Percentiles rank a stretch among this genome's conserved stretches.
Evolutionary conservation across 2,113 vertebrate species (phyloP).

Genomic region (Chionodraco myersi): DNA sequence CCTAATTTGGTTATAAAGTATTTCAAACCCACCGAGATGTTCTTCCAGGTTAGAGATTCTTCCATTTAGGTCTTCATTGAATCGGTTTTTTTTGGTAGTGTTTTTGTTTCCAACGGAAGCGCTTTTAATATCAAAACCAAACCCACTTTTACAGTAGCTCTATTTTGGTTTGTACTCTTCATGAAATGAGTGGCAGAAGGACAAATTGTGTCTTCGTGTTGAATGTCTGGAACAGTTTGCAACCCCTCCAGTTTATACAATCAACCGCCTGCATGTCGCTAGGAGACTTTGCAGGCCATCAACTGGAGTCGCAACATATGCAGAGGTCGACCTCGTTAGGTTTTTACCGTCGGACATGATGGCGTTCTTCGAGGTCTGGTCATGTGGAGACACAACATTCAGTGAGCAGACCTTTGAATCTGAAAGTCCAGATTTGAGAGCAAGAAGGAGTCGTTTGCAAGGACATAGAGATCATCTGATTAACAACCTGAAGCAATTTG

Average conservation of each 20-base stretch:
- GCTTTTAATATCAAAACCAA: slow-evolving; percentile 61
- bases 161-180: slow-evolving; percentile 61
- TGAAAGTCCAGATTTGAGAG: slow-evolving; percentile 15
- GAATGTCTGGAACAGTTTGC: slow-evolving; percentile 74
- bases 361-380: neutral
- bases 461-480: neutral
- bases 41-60: slow-evolving; percentile 69
- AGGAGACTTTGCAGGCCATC: slow-evolving; percentile 58
- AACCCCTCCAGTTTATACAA: slow-evolving; percentile 65
- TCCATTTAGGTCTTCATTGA: slow-evolving; percentile 42
- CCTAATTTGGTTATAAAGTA: slow-evolving; percentile 18
- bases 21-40: slow-evolving; percentile 39
- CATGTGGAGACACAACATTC: neutral
- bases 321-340: slow-evolving; percentile 27
- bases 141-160: slow-evolving; percentile 72
- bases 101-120: slow-evolving; percentile 68
- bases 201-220: slow-evolving; percentile 53
- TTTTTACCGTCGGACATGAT: neutral
- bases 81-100: slow-evolving; percentile 39
- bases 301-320: slow-evolving; percentile 25
- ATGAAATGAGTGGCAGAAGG: slow-evolving; percentile 44
- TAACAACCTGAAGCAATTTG: neutral
- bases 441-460: too few relatives aligned
- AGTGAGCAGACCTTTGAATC: slow-evolving; percentile 6
- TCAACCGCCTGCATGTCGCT: slow-evolving; percentile 65